Evolutionary conservation across 2,113 vertebrate species (phyloP), one percentile per base, ranked within the genome.

Genomic region (Recurvirostra avosetta): DNA sequence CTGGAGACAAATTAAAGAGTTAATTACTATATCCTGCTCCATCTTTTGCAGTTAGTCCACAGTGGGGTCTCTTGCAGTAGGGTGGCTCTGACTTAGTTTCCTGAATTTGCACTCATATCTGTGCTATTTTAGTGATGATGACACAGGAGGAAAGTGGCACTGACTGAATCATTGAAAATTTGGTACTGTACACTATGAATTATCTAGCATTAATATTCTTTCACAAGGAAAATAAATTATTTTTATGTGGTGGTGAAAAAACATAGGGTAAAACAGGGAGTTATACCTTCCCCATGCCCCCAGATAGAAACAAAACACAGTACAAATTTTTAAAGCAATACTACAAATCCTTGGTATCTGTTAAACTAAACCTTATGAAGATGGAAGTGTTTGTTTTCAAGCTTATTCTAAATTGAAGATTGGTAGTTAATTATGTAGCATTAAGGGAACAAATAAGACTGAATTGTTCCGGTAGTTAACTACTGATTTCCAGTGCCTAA

Each of bases 351-450:
- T 66, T 0, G 0, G 12, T 81, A 67, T 36, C 34, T 67, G 45
- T 61, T 77, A 32, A 58, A 38, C 38, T 56, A 49, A 85, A 32
- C 41, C 22, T 67, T 62, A 50, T 12, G 20, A 89, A 65, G 38
- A 19, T 78, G 1, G 0, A 56, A 75, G 29, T 79, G 63, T 83
- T 94, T 73, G 36, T 49, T 95, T 91, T 73, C 55, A 63, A 74
- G 53, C 43, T 74, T 88, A 72, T 66, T 77, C 88, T 70, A 77
- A 86, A 77, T 65, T 61, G 53, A 76, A 88, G 68, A 88, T 70
- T 56, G 63, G 36, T 71, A 76, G 45, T 74, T 84, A 87, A 89
- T 94, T 91, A 71, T 6, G 8, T 50, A n/a, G 34, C 52, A 75
- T 74, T 79, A 95, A 72, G 27, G 30, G 22, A 82, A 62, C 27